These are phyloP conservation scores for Cryptus viduatorius DNA, from an alignment of 2,888 invertebrate genomes.

Conservation along the genomic window DNA sequence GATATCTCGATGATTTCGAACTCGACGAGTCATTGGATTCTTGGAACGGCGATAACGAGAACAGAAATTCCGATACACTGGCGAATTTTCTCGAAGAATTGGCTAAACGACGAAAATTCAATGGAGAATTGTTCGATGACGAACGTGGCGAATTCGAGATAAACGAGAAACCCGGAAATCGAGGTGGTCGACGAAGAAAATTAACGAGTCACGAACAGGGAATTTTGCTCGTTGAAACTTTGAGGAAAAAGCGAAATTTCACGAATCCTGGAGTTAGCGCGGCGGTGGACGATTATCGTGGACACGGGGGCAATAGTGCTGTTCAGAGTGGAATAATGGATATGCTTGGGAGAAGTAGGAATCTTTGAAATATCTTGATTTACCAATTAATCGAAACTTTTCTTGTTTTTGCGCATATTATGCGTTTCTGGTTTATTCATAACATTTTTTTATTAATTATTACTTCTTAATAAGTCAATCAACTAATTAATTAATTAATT, in stretches of 20 bases:
- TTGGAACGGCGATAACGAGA: slow-evolving; percentile 43
- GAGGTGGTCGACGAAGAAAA: slow-evolving; percentile 84
- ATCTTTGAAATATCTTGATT: slow-evolving; percentile 9
- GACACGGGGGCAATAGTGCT: slow-evolving; percentile 86
- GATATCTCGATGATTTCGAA: slow-evolving; percentile 59
- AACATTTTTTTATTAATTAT: too few species aligned
- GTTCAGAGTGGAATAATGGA: slow-evolving; percentile 91
- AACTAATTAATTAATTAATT: too few species aligned
- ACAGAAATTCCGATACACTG: slow-evolving; percentile 14
- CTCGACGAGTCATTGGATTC: slow-evolving; percentile 53
- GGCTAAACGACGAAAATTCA: slow-evolving; percentile 17
- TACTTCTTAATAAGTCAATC: too few species aligned
- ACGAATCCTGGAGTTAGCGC: slow-evolving; percentile 66
- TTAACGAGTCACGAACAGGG: slow-evolving; percentile 91
- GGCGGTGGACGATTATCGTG: slow-evolving; percentile 85
- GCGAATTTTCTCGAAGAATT: slow-evolving; percentile 52
- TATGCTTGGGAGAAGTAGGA: slow-evolving; percentile 92
- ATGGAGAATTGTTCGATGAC: slow-evolving; percentile 44
- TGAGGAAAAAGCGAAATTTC: slow-evolving; percentile 88
- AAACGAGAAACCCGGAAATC: slow-evolving; percentile 39
- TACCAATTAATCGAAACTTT: not conserved
- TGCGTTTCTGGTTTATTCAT: too few species aligned
- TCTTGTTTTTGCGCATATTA: not conserved
- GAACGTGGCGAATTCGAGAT: slow-evolving; percentile 5
- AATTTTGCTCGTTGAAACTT: slow-evolving; percentile 90